Evolutionary conservation across 2,888 invertebrate species (phyloP), one percentile per base, ranked within the genome.

Genomic region (Spilarctia lutea): DNA sequence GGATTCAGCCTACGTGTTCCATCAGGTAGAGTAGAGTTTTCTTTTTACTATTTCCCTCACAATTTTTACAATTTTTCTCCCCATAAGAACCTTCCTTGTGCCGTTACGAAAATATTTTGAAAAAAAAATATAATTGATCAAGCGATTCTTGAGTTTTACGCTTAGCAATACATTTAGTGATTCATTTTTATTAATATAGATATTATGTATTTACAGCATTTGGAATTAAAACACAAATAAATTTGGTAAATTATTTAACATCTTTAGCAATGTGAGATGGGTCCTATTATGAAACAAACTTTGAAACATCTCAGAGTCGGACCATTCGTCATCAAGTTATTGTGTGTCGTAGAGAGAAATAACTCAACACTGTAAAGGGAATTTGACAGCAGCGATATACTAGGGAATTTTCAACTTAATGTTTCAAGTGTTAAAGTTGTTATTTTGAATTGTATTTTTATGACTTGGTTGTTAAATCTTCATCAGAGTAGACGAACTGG

Each of bases 341-440:
- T 80, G 71, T 76, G 65, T 76, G 63, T 75, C 65, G 71, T 79
- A 75, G 72, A 77, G 69, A 83, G 75, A 79, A 78, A 85, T 83
- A 85, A 83, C 71, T 83, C 83, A 83, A 83, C 85, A 76, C 75
- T 80, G 81, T 73, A 81, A 78, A 85, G 83, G 74, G 76, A 82
- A 83, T 83, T 85, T 80, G 83, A 75, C 81, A 83, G 65, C 45
- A 13, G 39, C 11, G 67, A 72, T 76, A 66, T 75, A 74, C 73
- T 85, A 76, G 74, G 68, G 81, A 30, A 85, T 60, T 79, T 74
- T 74, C 56, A 69, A 65, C 68, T 74, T 68, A 80, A 77, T 75
- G 73, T 65, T 30, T 71, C 18, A 16, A n/a, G 7, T 2, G 20
- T 70, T 75, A 81, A 60, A 76, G 85, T 74, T 68, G 72, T 68